Base-by-base conservation (phyloP, 2,113 vertebrate species). In the Solea senegalensis region DNA sequence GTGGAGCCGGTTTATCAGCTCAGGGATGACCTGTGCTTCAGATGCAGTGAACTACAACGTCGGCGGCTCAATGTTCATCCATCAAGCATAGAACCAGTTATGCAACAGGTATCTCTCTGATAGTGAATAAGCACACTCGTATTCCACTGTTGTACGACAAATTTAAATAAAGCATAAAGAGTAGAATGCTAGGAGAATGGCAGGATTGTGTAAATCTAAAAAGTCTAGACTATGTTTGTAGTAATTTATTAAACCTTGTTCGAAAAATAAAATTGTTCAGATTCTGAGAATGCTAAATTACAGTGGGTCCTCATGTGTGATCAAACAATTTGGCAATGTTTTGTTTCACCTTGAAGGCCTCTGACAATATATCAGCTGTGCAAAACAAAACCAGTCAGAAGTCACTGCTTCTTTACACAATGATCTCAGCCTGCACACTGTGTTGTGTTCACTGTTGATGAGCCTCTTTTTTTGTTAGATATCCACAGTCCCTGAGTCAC, bases 1-100 rank as follows among this genome's bases (percentile, higher is more conserved):
- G 89, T 97, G 43, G 83, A 79, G 76, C 95, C 96, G 46, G 45
- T 96, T 81, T 91, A 90, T 90, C 95, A 95, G 66, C 90, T 98
- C 10, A 93, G 80, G 81, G 91, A 94, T 50, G 94, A 95, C 79
- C 90, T 98, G 64, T 81, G 90, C 75, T 89, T 92, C 80, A 91
- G 90, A 67, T 85, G 95, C 84, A 46, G 63, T 65, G 84, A 93
- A 78, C 61, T 86, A 57, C 88, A 81, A 11, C 8, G 5, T 27
- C 77, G 56, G 53, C 81, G 88, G 44, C 74, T 51, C 58, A 51
- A 74, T 27, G 83, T 71, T 53, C 62, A 61, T 2, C 41, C 81
- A 26, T 69, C 91, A 73, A 72, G 91, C 80, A 88, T 87, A 58
- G 69, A 80, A 61, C 86, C 88, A 65, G 80, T 95, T 15, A 65